Base-by-base conservation (phyloP, 2,113 vertebrate species). In the Thunnus maccoyii region DNA sequence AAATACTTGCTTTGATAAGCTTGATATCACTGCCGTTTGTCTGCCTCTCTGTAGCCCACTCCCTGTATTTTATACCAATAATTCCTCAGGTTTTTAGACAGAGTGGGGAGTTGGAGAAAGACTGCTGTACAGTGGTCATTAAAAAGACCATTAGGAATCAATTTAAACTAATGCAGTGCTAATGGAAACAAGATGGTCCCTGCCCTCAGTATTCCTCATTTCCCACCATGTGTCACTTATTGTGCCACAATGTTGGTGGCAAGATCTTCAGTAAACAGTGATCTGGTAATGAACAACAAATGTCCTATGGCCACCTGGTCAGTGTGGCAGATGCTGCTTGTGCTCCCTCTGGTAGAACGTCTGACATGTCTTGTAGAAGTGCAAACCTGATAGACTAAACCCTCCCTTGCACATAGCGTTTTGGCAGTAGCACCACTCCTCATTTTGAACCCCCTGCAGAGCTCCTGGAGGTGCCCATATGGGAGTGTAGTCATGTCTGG, bases 111-210 rank as follows among this genome's bases (percentile, higher is more conserved):
- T 76, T 47, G 44, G 60, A 67, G 50, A 65, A 65, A 88, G 82
- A 60, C 82, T 46, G 64, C 60, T 86, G 81, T 76, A 69, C 77
- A 74, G 25, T 27, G 77, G 86, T 77, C 89, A 86, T 91, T 89
- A 93, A 91, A 89, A 77, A 80, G 66, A 30, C 83, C 88, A 90
- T 93, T 94, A 94, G 88, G 80, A 91, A 89, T 90, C 87, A 89
- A 87, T 93, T 94, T 84, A 81, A 85, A 65, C 47, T 89, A 88
- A 91, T 92, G 76, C 79, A 51, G 65, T 79, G 54, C 17, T 92
- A 93, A 94, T 94, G 88, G 92, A 87, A 84, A 81, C 93, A 93
- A 90, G 82, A 91, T 88, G 85, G 80, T 56, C 52, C 14, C 22
- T 41, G 62, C 50, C 57, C 52, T 75, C 74, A 63, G 41, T 73